These are phyloP conservation scores for Caenorhabditis inopinata DNA, from an alignment of 1,140 invertebrate species.

Conservation along the genomic window DNA sequence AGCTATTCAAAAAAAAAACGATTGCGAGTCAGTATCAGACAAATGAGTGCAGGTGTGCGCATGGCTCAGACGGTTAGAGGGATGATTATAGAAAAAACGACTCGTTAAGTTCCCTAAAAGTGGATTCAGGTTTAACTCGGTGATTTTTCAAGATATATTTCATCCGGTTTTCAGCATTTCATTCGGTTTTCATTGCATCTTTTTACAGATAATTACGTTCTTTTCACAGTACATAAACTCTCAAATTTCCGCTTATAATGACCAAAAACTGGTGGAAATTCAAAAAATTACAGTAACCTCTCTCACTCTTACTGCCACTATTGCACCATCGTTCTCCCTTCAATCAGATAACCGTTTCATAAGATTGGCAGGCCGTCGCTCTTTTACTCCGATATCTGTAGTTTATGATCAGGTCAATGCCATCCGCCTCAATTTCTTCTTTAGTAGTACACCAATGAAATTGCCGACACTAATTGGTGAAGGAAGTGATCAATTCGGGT, in stretches of 20 bases:
- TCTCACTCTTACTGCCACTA: too few species aligned
- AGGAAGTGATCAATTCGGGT: conserved; percentile 30
- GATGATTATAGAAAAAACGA: not conserved
- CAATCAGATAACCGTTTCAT: conserved; percentile 4
- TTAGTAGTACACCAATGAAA: not conserved
- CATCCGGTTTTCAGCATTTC: too few species aligned
- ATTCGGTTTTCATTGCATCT: not conserved
- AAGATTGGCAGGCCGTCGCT: not conserved
- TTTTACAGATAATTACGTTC: too few species aligned
- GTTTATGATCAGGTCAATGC: conserved; percentile 34
- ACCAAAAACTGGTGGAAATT: too few species aligned
- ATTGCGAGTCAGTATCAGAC: too few species aligned
- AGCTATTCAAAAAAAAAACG: too few species aligned
- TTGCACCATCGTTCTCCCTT: not conserved
- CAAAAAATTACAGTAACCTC: not conserved
- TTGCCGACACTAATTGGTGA: conserved; percentile 24
- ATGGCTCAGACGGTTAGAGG: not conserved
- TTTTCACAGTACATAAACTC: too few species aligned
- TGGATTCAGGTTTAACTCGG: not conserved
- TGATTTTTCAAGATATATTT: too few species aligned
- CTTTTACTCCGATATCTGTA: not conserved
- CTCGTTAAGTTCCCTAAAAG: not conserved
- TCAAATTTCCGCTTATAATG: too few species aligned
- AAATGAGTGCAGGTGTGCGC: too few species aligned
- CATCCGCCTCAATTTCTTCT: not conserved